Percentiles rank a stretch among this genome's conserved stretches.
phyloP scores from a whole-genome alignment of 2,113 vertebrate genomes.

The Embiotoca jacksoni region DNA sequence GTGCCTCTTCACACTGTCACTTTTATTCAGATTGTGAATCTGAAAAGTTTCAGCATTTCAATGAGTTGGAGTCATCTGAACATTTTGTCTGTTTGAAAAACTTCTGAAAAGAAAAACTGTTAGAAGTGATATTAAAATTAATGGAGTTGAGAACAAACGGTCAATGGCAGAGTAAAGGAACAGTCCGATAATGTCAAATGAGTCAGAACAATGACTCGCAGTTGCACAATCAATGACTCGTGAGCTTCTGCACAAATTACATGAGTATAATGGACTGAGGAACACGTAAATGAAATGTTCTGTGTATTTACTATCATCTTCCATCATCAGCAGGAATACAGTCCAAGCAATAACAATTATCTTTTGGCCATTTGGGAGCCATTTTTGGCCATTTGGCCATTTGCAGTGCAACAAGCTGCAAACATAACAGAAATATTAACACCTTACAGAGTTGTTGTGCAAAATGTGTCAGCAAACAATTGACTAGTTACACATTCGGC shows the following conservation, averaged over 20 bases:
- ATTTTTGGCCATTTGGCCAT: neutral
- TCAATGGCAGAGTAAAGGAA: conserved; percentile 9
- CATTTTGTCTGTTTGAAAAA: conserved; percentile 31
- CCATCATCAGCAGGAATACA: neutral
- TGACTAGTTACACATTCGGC: neutral
- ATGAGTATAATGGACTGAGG: neutral
- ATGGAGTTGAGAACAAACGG: conserved; percentile 6
- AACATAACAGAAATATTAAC: neutral
- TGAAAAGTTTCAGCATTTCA: conserved; percentile 29
- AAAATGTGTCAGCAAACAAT: too few species aligned
- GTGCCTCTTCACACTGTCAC: neutral
- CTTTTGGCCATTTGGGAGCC: neutral
- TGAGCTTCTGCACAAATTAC: conserved; percentile 12
- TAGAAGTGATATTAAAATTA: conserved; percentile 32
- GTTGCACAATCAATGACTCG: conserved; percentile 19
- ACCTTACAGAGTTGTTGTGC: too few species aligned
- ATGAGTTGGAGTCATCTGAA: conserved; percentile 42
- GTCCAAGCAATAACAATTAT: neutral
- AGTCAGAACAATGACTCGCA: conserved; percentile 24
- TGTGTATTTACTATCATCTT: neutral
- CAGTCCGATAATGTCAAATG: conserved; percentile 41
- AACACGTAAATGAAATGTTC: neutral
- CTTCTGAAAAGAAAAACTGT: conserved; percentile 22
- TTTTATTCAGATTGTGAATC: conserved; percentile 12
- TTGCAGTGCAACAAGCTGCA: neutral